Base-by-base conservation (phyloP, 2,113 vertebrate species). In the Perognathus longimembris region DNA sequence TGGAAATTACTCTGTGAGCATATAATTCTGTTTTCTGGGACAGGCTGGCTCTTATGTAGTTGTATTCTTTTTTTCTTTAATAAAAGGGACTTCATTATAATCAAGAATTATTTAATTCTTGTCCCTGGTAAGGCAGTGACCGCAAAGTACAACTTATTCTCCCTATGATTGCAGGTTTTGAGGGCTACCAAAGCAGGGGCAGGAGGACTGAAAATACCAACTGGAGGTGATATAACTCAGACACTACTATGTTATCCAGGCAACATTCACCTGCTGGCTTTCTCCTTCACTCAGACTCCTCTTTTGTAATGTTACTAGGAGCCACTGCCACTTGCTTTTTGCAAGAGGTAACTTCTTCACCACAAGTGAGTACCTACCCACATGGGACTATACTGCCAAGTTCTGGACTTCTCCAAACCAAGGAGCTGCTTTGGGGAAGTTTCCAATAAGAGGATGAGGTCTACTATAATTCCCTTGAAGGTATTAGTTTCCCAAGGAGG, bases 281-380 rank as follows among this genome's bases (percentile, higher is more conserved):
- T 36, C 40, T 74, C 36, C 17, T 66, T 76, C 50, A 34, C 67
- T 57, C 64, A 75, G 1, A 88, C 18, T 66, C 26, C 36, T 10
- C 21, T 80, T 83, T 63, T 9, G 15, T 26, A 79, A 84, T 61
- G 17, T 80, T 69, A 40, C 0, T 54, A 42, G 61, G 36, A 81
- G 42, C 45, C 32, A 32, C 26, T 54, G 57, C 32, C 67, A 54
- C 50, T 54, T 54, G 15, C 50, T 91, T 84, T 74, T 71, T 42
- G 54, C 63, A 71, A 73, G 40, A 32, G 32, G 74, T 42, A 81
- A 15, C 12, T 54, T 38, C 14, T 80, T 92, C 79, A 70, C 57
- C 69, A 92, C 38, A 42, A 80, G 85, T 22, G 30, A 82, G 91
- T 82, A 76, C 38, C 66, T 91, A 22, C n/a, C 38, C 15, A 12